These are phyloP conservation scores for Scomber scombrus DNA, from an alignment of 2,113 vertebrate species.

Conservation along the genomic window DNA sequence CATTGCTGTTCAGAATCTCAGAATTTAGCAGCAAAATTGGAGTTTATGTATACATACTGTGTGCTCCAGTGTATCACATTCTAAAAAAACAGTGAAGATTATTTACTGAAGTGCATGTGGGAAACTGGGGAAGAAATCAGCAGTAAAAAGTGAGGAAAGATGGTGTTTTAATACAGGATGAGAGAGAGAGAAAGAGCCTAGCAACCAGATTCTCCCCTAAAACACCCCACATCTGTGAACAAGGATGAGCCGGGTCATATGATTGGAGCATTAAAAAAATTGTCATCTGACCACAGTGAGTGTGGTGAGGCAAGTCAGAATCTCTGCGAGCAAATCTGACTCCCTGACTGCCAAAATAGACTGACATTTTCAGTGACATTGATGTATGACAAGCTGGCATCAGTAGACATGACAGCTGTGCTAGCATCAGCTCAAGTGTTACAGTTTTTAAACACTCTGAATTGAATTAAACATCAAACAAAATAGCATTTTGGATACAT, in stretches of 20 bases:
- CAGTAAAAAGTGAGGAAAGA: conserved; percentile 39
- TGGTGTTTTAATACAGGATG: conserved; percentile 33
- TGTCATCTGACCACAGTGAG: neutral
- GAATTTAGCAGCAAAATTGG: no score
- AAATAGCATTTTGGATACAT: neutral
- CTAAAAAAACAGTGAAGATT: neutral
- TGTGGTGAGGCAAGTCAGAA: neutral
- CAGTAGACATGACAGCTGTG: conserved; percentile 11
- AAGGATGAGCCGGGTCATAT: neutral
- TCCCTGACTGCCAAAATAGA: conserved; percentile 3
- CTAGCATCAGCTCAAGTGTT: neutral
- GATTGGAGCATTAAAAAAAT: neutral
- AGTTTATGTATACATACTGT: no score
- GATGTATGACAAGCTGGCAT: conserved; percentile 8
- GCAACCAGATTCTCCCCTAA: conserved; percentile 23
- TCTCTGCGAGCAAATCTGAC: neutral
- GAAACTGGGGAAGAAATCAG: conserved; percentile 27
- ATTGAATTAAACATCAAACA: neutral
- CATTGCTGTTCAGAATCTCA: neutral
- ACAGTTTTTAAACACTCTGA: neutral
- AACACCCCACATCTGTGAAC: neutral
- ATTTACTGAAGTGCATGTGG: conserved; percentile 30
- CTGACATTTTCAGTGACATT: neutral
- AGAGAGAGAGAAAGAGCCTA: neutral
- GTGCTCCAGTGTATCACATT: neutral